phyloP scores from a whole-genome alignment of 2,113 vertebrate genomes.

The Hippocampus barbouri region DNA sequence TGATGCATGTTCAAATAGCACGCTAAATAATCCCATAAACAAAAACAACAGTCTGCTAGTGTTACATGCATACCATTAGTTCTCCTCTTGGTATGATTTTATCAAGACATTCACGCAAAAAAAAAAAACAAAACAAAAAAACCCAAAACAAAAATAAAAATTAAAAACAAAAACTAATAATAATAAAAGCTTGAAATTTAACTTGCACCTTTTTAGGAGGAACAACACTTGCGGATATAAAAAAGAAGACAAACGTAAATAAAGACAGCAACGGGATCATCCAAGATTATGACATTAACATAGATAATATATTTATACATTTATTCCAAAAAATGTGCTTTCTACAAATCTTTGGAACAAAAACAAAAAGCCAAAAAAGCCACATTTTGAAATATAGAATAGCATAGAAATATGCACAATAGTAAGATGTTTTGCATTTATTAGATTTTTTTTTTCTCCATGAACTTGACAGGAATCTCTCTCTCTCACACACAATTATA shows the following conservation, averaged over 20 bases:
- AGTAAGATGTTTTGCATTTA: conserved; percentile 68
- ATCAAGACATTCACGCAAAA: conserved; percentile 21
- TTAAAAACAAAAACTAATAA: conserved; percentile 1
- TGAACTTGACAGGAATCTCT: conserved; percentile 47
- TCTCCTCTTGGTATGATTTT: conserved; percentile 15
- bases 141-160: not conserved
- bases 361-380: conserved; percentile 66
- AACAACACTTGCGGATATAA: conserved; percentile 38
- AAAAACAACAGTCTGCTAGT: conserved; percentile 30
- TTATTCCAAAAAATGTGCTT: conserved; percentile 68
- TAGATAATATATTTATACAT: conserved; percentile 67
- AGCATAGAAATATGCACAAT: conserved; percentile 71
- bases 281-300: conserved; percentile 54
- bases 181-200: conserved; percentile 18
- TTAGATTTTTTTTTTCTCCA: conserved; percentile 49
- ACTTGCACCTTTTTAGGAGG: conserved; percentile 43
- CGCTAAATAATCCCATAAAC: conserved; percentile 30
- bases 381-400: conserved; percentile 65
- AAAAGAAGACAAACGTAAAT: conserved; percentile 35
- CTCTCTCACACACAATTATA: conserved; percentile 49
- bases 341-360: conserved; percentile 75
- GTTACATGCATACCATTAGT: conserved; percentile 41
- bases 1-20: conserved; percentile 41
- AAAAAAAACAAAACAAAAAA: too few species aligned
- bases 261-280: conserved; percentile 54